phyloP scores from a whole-genome alignment of 1,140 invertebrate species.

The Cydia strobilella region DNA sequence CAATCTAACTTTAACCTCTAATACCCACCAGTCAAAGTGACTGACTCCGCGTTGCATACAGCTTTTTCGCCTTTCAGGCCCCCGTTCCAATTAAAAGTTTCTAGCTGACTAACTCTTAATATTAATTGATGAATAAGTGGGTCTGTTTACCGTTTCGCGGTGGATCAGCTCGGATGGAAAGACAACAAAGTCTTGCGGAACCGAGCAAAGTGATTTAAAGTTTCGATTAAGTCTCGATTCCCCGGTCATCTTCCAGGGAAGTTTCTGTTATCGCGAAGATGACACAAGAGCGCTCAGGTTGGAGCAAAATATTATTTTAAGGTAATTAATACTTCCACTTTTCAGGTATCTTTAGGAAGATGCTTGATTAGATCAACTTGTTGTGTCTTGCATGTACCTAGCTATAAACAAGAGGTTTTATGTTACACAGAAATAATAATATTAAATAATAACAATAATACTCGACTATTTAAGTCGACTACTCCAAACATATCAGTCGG shows the following conservation, averaged over 20 bases:
- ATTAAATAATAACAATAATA: too few species aligned
- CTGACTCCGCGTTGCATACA: not conserved
- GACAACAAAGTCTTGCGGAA: constrained; percentile 10
- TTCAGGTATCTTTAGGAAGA: too few species aligned
- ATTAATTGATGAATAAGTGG: constrained; percentile 24
- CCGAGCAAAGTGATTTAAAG: constrained; percentile 22
- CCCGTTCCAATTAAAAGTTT: constrained; percentile 16
- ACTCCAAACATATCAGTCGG: too few species aligned
- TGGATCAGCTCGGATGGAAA: not conserved
- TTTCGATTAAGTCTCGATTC: constrained; percentile 24
- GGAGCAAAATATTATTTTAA: constrained; percentile 4
- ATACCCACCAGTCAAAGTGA: constrained; percentile 41
- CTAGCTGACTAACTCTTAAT: not conserved
- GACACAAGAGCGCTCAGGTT: constrained; percentile 1
- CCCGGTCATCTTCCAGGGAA: constrained; percentile 13
- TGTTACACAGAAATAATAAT: too few species aligned
- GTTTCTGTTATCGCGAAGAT: not conserved
- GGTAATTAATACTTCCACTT: not conserved
- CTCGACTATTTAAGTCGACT: too few species aligned
- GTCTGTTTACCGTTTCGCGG: constrained; percentile 3
- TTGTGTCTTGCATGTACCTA: too few species aligned
- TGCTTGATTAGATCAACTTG: too few species aligned
- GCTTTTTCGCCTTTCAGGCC: not conserved
- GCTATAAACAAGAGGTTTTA: too few species aligned
- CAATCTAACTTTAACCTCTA: constrained; percentile 69